Conservation (phyloP, 2,113 vertebrate genomes). For the Rhabdomys dilectus region DNA sequence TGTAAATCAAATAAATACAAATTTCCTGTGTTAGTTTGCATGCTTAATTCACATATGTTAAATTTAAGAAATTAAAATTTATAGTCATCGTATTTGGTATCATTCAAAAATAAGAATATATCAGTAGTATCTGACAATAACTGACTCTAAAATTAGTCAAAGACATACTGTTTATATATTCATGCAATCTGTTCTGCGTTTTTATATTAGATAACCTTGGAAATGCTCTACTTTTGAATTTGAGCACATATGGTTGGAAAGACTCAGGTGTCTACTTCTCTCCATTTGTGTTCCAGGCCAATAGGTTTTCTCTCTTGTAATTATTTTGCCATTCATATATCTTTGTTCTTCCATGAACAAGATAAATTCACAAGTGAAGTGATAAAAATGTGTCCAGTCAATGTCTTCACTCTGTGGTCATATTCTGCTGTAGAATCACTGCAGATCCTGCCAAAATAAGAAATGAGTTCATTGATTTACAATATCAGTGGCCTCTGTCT, state of each 20-base stretch:
- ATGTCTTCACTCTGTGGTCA: slow-evolving; percentile 44
- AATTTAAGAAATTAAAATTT: neutral
- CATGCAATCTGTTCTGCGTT: too few relatives aligned
- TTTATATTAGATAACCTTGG: neutral
- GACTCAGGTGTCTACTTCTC: neutral
- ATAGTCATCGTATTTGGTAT: neutral
- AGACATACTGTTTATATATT: neutral
- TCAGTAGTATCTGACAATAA: neutral
- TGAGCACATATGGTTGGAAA: neutral
- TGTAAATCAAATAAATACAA: neutral
- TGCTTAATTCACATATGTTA: neutral
- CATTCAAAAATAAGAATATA: neutral
- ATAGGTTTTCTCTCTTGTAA: neutral
- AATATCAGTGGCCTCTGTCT: slow-evolving; percentile 67
- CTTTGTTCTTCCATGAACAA: neutral
- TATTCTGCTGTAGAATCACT: slow-evolving; percentile 54
- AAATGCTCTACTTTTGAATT: neutral
- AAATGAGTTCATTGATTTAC: slow-evolving; percentile 70
- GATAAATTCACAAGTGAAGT: slow-evolving; percentile 22
- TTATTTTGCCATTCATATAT: slow-evolving; percentile 41
- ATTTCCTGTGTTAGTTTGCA: neutral
- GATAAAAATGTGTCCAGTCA: slow-evolving; percentile 63
- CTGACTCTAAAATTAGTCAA: neutral
- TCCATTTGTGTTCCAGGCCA: neutral
- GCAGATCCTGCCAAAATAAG: slow-evolving; percentile 64